Evolutionary conservation across 2,797 vertebrate species (phyloP), one percentile per base, ranked within the genome.

Genomic region (Parambassis ranga): DNA sequence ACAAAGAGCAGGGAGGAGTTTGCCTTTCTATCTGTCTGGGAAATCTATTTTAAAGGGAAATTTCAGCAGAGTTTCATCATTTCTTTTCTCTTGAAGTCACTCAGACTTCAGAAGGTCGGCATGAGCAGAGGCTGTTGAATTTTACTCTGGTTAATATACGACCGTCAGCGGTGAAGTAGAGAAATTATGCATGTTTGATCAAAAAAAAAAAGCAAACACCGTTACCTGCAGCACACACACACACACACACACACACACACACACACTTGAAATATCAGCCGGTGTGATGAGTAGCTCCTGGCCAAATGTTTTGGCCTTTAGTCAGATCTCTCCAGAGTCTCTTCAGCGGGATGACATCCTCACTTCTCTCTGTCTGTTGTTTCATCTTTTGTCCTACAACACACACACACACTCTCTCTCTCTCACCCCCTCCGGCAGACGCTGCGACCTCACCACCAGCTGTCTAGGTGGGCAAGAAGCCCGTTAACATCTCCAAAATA

Each of bases 121-220:
- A 89, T 85, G 85, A 84, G 78, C 81, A 59, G 83, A 87, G 68
- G 52, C 80, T 87, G 81, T 59, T 60, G 65, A 80, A 74, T 76
- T 84, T 78, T 64, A 83, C 81, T 85, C 65, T 72, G 75, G 71
- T 80, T 77, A 76, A 65, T 81, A 79, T 77, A 62, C 52, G 24
- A 76, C 69, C 75, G 74, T 75, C 75, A 51, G 71, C 59, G 50
- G 65, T 47, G 42, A 73, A 78, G 80, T 69, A 81, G 78, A 84
- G 81, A 79, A 81, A 72, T 87, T 81, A 81, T 87, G 86, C 88
- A 88, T 90, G 88, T 89, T 77, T 77, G 83, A 88, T 80, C 66
- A 73, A 71, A 64, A 62, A 52, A 66, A 13, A 46, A 18, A 38
- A 4, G 39, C 52, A 43, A 37, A 28, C 72, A 75, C 70, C 2